Evolutionary conservation across 1,140 invertebrate species (phyloP).

Genomic region (Acromyrmex charruanus): DNA sequence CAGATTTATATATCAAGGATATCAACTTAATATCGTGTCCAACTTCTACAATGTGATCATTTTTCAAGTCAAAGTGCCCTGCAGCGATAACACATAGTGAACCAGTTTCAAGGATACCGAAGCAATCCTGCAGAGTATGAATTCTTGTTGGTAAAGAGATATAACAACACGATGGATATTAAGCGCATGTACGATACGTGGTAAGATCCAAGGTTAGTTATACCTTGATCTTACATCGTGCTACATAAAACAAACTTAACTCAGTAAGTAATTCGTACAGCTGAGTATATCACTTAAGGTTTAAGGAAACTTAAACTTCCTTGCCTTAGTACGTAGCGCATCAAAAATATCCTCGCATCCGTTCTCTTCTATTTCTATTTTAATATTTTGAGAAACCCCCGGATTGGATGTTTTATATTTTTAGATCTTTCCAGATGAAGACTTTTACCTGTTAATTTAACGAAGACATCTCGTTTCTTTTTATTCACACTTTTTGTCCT

Average conservation of each 20-base stretch:
- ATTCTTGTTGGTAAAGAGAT: conserved; percentile 23
- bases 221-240: conserved; percentile 6
- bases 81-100: conserved; percentile 33
- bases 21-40: conserved; percentile 16
- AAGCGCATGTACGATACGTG: conserved; percentile 17
- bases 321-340: too few species aligned
- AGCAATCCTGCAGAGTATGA: conserved; percentile 20
- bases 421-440: background rate
- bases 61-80: conserved; percentile 50
- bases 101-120: conserved; percentile 54
- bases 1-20: conserved; percentile 40
- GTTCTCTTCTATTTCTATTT: background rate
- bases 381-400: background rate
- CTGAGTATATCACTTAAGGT: background rate
- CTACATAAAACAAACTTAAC: conserved; percentile 12
- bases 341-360: background rate
- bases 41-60: conserved; percentile 17
- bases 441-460: background rate
- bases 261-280: background rate
- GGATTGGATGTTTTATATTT: background rate
- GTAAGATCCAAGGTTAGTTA: conserved; percentile 34
- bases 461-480: background rate
- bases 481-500: background rate
- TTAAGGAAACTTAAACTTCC: background rate
- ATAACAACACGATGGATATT: conserved; percentile 33